Evolutionary conservation across 1,140 invertebrate species (phyloP).

Genomic region (Zaprionus gabonicus): DNA sequence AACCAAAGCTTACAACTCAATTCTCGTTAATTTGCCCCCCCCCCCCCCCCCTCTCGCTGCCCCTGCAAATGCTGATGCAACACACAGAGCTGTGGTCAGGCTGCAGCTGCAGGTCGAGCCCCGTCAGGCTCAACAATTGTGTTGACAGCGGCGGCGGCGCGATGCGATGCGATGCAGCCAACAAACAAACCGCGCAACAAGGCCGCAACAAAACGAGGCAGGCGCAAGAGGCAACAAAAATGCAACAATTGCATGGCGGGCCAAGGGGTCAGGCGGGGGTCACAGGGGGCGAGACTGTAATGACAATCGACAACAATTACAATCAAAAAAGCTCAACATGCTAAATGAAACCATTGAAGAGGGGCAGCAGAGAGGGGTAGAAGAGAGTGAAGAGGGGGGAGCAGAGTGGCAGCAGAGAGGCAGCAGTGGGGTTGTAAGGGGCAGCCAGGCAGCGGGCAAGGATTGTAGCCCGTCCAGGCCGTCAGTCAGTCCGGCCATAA

Average conservation of each 20-base stretch:
- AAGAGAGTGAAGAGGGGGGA: neutral
- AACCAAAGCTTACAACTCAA: conserved; percentile 63
- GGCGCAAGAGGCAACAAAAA: neutral
- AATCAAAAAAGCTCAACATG: conserved; percentile 74
- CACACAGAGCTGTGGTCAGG: conserved; percentile 10
- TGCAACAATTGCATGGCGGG: conserved; percentile 61
- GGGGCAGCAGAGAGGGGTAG: neutral
- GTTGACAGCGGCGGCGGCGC: conserved; percentile 66
- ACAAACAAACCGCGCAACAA: conserved; percentile 79
- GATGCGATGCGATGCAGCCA: conserved; percentile 71
- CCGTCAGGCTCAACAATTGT: conserved; percentile 59
- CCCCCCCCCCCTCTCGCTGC: neutral
- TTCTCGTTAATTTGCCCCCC: conserved; percentile 71
- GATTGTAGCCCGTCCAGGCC: conserved; percentile 34
- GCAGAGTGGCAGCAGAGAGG: neutral
- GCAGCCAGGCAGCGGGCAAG: neutral
- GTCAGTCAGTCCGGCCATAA: conserved; percentile 48
- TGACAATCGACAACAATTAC: conserved; percentile 83
- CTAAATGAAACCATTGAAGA: conserved; percentile 58
- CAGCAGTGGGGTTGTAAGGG: conserved; percentile 30
- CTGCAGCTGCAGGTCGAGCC: conserved; percentile 16
- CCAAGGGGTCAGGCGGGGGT: neutral
- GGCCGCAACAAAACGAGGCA: conserved; percentile 68
- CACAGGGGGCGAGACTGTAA: conserved; percentile 41
- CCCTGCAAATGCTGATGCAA: conserved; percentile 28